A percentile compares a stretch with the other conserved stretches of the same genome.
These are phyloP conservation scores for Hydrozoanthus tunicans DNA, from an alignment of 64 coral and sea anemone genomes.

Conservation along the genomic window DNA sequence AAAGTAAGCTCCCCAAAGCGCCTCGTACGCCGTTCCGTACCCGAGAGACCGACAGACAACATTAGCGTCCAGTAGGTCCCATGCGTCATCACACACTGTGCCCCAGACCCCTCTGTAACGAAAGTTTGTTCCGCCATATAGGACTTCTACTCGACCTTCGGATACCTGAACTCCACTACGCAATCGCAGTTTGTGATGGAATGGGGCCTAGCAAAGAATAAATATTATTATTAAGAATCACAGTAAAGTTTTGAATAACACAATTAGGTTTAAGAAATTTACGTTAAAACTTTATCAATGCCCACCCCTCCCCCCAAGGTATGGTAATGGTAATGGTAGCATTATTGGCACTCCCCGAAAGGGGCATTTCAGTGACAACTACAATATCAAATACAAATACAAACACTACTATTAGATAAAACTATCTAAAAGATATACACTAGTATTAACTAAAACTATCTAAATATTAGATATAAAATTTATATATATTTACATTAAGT, in stretches of 20 bases:
- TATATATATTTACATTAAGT: too few relatives aligned
- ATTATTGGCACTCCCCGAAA: too few relatives aligned
- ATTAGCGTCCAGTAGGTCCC: conserved; percentile 75
- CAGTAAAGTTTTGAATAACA: not conserved
- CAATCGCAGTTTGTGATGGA: conserved; percentile 48
- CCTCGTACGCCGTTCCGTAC: not conserved
- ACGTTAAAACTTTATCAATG: not conserved
- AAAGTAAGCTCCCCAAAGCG: not conserved
- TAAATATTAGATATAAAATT: too few relatives aligned
- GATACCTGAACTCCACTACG: conserved; percentile 62
- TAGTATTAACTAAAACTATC: too few relatives aligned
- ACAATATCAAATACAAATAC: too few relatives aligned
- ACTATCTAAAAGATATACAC: too few relatives aligned
- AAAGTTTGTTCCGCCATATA: not conserved
- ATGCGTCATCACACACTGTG: conserved; percentile 70
- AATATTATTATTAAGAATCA: not conserved
- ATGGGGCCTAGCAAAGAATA: not conserved
- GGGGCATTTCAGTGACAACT: too few relatives aligned
- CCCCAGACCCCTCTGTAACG: conserved; percentile 62
- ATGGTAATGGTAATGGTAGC: too few relatives aligned
- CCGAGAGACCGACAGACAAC: conserved; percentile 60
- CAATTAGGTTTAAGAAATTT: not conserved
- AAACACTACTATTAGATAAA: too few relatives aligned
- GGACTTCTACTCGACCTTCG: conserved; percentile 83
- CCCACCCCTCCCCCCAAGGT: too few relatives aligned